These are phyloP conservation scores for Galeopsomyia nigrocyanea DNA, from an alignment of 2,888 invertebrate species.

Conservation along the genomic window DNA sequence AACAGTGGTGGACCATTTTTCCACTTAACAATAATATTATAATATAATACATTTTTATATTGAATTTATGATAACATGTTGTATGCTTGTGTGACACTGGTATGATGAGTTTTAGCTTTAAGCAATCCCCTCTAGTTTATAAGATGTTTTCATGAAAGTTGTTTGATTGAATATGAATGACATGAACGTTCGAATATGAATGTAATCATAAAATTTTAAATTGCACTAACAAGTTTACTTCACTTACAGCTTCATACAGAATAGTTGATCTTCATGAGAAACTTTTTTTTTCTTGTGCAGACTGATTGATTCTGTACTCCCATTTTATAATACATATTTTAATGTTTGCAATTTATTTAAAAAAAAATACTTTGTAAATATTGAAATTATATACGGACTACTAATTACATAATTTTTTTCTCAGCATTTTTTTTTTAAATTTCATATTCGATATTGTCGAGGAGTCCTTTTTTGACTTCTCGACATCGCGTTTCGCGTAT, in stretches of 20 bases:
- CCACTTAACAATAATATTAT: too few relatives aligned
- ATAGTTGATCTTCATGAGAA: not conserved
- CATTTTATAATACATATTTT: not conserved
- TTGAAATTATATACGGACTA: conserved; percentile 19
- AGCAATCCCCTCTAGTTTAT: conserved; percentile 8
- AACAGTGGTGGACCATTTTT: not conserved
- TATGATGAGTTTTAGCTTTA: conserved; percentile 13
- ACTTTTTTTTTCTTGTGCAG: not conserved
- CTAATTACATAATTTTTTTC: conserved; percentile 6
- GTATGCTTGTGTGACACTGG: conserved; percentile 33
- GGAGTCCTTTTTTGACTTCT: conserved; percentile 32
- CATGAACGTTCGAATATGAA: conserved; percentile 16
- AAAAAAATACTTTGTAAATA: not conserved
- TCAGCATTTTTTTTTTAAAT: conserved; percentile 25
- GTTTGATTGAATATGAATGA: conserved; percentile 19
- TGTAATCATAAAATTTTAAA: not conserved
- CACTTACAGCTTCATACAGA: conserved; percentile 6
- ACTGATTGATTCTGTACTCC: conserved; percentile 3
- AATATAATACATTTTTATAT: not conserved
- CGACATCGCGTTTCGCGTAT: conserved; percentile 34
- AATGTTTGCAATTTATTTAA: conserved; percentile 7
- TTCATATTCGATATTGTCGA: conserved; percentile 7
- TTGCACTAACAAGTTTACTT: not conserved
- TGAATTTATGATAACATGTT: conserved; percentile 1
- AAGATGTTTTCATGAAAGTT: not conserved